A percentile compares a stretch with the other conserved stretches of the same genome.
Conservation (phyloP, 2,113 vertebrate species). For the Chrysochloris asiatica region DNA sequence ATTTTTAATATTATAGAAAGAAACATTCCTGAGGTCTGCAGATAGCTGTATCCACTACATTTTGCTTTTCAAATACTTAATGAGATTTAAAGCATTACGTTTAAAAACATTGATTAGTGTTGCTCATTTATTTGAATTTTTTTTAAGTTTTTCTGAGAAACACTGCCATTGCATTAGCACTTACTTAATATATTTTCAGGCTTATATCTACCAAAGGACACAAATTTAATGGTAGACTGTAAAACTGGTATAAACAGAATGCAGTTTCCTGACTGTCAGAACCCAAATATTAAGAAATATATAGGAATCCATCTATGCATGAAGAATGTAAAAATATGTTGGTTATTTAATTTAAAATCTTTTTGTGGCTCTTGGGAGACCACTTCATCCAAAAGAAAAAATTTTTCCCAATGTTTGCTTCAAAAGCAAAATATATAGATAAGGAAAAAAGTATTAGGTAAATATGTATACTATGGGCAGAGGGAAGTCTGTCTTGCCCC, state of each 20-base stretch:
- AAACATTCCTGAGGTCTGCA: slow-evolving; percentile 80
- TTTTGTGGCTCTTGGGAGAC: slow-evolving; percentile 72
- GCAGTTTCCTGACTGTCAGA: slow-evolving; percentile 79
- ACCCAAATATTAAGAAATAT: slow-evolving; percentile 77
- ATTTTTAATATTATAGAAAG: slow-evolving; percentile 73
- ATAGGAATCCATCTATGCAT: slow-evolving; percentile 82
- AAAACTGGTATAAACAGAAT: slow-evolving; percentile 81
- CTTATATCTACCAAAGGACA: slow-evolving; percentile 87
- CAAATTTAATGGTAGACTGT: slow-evolving; percentile 81
- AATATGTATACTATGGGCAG: slow-evolving; percentile 45
- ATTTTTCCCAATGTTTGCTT: slow-evolving; percentile 66
- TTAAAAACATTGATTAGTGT: slow-evolving; percentile 79
- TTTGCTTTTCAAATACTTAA: slow-evolving; percentile 82
- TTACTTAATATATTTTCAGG: slow-evolving; percentile 83
- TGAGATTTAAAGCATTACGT: slow-evolving; percentile 82
- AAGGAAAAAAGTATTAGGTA: background rate
- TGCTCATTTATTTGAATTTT: slow-evolving; percentile 79
- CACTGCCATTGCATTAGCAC: slow-evolving; percentile 77
- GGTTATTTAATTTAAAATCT: slow-evolving; percentile 77
- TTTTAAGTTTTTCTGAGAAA: slow-evolving; percentile 74
- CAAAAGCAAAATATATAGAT: slow-evolving; percentile 52
- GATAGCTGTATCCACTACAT: slow-evolving; percentile 79
- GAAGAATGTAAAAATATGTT: slow-evolving; percentile 72
- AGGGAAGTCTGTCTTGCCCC: slow-evolving; percentile 39
- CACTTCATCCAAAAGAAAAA: slow-evolving; percentile 78